A percentile compares a stretch with the other conserved stretches of the same genome.
Conservation (phyloP, 1,140 invertebrate species). For the Rhyzopertha dominica region DNA sequence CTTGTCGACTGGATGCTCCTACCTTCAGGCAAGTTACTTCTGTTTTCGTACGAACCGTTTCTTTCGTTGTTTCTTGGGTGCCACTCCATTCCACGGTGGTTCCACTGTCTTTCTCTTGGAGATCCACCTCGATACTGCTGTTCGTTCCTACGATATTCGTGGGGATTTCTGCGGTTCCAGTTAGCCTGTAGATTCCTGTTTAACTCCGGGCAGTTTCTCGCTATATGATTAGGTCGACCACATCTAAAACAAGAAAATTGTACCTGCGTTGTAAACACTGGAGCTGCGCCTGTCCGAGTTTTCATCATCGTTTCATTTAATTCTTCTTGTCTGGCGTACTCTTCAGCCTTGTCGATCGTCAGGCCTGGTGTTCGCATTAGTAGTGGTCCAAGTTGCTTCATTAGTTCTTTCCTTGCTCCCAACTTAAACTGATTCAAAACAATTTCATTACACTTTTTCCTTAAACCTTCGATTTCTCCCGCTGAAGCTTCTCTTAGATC, state of each 20-base stretch:
- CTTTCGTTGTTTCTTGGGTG: no score
- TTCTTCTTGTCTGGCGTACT: neutral
- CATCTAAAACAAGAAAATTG: neutral
- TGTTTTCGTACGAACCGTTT: no score
- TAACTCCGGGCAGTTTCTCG: neutral
- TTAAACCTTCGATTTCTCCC: neutral
- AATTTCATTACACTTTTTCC: neutral
- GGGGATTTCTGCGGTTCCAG: neutral
- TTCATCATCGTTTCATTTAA: neutral
- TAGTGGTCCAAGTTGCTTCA: neutral
- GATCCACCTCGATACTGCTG: neutral
- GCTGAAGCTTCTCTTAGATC: neutral
- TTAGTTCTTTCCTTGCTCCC: neutral
- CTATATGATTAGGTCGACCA: neutral
- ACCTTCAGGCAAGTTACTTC: no score
- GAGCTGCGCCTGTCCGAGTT: neutral
- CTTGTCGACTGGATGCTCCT: no score
- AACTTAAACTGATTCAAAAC: slow-evolving; percentile 1
- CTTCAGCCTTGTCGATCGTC: neutral
- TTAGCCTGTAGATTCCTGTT: neutral
- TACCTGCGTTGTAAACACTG: neutral
- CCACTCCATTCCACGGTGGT: no score
- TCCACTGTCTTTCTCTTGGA: no score
- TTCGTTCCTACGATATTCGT: neutral
- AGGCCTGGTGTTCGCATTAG: neutral